Conservation (phyloP, 1,140 invertebrate species). For the Monochamus saltuarius region DNA sequence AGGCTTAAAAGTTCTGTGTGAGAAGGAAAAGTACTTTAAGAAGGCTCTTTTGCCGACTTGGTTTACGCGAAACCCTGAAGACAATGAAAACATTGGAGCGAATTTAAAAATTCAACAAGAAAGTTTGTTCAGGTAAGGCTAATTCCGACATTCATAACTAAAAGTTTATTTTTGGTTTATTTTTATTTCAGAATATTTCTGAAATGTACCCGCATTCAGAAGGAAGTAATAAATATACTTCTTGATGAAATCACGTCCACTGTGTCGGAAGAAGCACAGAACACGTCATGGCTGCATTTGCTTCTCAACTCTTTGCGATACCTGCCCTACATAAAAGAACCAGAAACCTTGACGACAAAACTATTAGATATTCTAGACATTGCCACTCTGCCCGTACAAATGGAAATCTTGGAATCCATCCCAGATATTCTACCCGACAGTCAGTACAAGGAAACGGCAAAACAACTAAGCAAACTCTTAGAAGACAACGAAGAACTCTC, state of each 20-base stretch:
- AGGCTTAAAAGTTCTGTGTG: conserved; percentile 47
- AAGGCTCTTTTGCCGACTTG: conserved; percentile 46
- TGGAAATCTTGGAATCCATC: conserved; percentile 47
- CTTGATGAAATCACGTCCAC: conserved; percentile 49
- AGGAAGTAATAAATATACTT: conserved; percentile 50
- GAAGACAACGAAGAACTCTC: conserved; percentile 38
- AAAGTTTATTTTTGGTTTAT: neutral
- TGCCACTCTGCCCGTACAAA: conserved; percentile 35
- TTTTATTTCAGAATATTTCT: conserved; percentile 48
- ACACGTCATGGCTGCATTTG: conserved; percentile 34
- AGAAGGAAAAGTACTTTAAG: conserved; percentile 46
- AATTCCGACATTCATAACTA: neutral
- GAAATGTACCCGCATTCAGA: conserved; percentile 51
- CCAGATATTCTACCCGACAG: conserved; percentile 46
- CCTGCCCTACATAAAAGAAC: conserved; percentile 42
- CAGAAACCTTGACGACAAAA: conserved; percentile 30
- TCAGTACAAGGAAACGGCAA: conserved; percentile 36
- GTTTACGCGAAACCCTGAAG: conserved; percentile 33
- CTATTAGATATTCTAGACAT: conserved; percentile 47
- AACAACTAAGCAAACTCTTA: conserved; percentile 38
- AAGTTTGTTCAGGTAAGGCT: conserved; percentile 43
- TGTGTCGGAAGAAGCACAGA: conserved; percentile 24
- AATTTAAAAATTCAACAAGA: conserved; percentile 49
- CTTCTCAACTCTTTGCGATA: conserved; percentile 42
- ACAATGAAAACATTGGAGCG: conserved; percentile 30